These are phyloP conservation scores for Thera britannica DNA, from an alignment of 2,888 invertebrate genomes.

Conservation along the genomic window DNA sequence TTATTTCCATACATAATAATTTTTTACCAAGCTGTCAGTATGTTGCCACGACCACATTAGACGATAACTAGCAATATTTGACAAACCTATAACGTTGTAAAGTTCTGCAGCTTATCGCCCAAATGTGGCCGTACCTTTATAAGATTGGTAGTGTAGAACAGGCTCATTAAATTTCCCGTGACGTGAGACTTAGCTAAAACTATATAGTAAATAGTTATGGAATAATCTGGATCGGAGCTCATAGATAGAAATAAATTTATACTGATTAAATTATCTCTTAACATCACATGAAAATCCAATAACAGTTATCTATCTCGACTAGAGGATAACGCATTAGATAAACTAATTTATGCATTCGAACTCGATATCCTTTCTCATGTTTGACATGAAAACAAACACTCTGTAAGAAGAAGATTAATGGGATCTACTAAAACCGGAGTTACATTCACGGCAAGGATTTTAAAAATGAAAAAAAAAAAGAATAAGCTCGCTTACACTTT, in stretches of 20 bases:
- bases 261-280: slow-evolving; percentile 17
- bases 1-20: too few species aligned
- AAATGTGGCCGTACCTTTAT: too few species aligned
- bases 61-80: too few species aligned
- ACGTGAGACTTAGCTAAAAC: not conserved
- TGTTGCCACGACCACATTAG: too few species aligned
- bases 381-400: slow-evolving; percentile 71
- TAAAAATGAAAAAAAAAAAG: slow-evolving; percentile 7
- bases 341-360: slow-evolving; percentile 27
- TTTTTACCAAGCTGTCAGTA: too few species aligned
- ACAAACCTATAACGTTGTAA: too few species aligned
- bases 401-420: slow-evolving; percentile 64
- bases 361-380: slow-evolving; percentile 47
- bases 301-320: slow-evolving; percentile 16
- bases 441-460: slow-evolving; percentile 6
- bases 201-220: not conserved
- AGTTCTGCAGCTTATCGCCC: too few species aligned
- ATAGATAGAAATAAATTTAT: not conserved
- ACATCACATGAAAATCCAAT: slow-evolving; percentile 27
- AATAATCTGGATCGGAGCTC: not conserved
- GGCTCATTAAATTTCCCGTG: too few species aligned
- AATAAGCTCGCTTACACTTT: not conserved
- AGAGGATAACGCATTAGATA: slow-evolving; percentile 31
- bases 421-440: slow-evolving; percentile 32
- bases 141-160: too few species aligned